These are phyloP conservation scores for Conus ventricosus DNA, from an alignment of 1,140 invertebrate genomes.

Conservation along the genomic window DNA sequence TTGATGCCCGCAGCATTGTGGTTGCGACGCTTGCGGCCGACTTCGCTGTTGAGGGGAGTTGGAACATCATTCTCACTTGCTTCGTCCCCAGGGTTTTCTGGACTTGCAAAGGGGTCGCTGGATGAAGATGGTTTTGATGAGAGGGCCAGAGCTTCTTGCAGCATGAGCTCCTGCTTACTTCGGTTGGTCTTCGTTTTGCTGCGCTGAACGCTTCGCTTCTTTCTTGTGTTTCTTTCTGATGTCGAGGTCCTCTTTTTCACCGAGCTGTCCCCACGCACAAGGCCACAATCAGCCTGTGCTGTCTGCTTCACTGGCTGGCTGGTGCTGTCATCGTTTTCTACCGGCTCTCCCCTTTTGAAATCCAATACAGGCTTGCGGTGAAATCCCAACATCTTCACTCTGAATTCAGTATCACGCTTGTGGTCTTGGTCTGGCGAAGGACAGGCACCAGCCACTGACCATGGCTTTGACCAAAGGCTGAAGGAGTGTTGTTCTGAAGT, in stretches of 20 bases:
- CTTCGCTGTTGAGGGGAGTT: too few relatives aligned
- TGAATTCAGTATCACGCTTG: neutral
- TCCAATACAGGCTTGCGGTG: neutral
- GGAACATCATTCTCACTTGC: too few relatives aligned
- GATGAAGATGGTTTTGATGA: neutral
- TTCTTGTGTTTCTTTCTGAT: neutral
- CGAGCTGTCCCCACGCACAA: neutral
- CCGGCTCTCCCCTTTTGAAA: neutral
- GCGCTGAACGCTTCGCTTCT: neutral
- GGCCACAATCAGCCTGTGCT: neutral
- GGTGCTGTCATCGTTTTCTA: neutral
- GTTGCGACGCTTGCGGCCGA: neutral
- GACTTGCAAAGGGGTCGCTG: too few relatives aligned
- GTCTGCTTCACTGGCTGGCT: neutral
- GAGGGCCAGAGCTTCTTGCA: neutral
- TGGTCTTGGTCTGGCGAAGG: neutral
- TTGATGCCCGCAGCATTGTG: neutral
- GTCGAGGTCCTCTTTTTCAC: neutral
- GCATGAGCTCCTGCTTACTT: neutral
- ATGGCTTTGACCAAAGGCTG: neutral
- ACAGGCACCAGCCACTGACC: neutral
- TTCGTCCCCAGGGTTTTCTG: too few relatives aligned
- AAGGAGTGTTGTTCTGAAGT: neutral
- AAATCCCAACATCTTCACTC: neutral
- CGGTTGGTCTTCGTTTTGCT: neutral